Evolutionary conservation across 2,113 vertebrate species (phyloP), one percentile per base, ranked within the genome.

Genomic region (Petroica traversi): DNA sequence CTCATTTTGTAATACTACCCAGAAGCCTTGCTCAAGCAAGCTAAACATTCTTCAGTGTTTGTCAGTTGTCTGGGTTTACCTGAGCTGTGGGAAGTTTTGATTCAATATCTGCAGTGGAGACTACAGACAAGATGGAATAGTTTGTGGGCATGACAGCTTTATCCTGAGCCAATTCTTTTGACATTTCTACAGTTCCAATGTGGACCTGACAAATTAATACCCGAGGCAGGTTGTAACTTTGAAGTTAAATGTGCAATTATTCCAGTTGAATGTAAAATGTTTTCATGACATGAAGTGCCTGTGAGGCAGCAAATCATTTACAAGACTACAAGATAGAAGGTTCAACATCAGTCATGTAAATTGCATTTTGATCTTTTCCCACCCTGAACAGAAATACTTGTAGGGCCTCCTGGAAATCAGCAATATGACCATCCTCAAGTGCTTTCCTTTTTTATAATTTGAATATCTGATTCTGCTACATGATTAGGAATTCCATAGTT

Each of bases 191-290:
- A 51, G 68, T 80, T 94, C 40, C 69, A 89, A 10, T 36, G 49
- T 82, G 77, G 68, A 95, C 52, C 51, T 89, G 75, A 82, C 38
- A 88, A 94, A 95, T 90, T 93, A 92, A 93, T 85, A 94, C 87
- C 58, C 1, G 3, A 85, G 91, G 80, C 84, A 91, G 91, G 55
- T 55, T 92, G 67, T 89, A 82, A 91, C 77, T 95, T 95, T 85
- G 55, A 96, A 96, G 89, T 85, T 89, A 93, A 92, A 76, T 62
- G 45, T 2, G 3, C 51, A 93, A 57, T 95, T 85, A 82, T 91
- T 96, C 87, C 80, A 92, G 43, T 31, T 91, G 88, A 92, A 91
- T 91, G 81, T 93, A 85, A 96, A 96, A 79, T 92, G 46, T 83
- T 96, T 91, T 81, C 51, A 63, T 92, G 78, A 87, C 72, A 80